These are phyloP conservation scores for Peromyscus maniculatus DNA, from an alignment of 2,113 vertebrate genomes.

Conservation along the genomic window DNA sequence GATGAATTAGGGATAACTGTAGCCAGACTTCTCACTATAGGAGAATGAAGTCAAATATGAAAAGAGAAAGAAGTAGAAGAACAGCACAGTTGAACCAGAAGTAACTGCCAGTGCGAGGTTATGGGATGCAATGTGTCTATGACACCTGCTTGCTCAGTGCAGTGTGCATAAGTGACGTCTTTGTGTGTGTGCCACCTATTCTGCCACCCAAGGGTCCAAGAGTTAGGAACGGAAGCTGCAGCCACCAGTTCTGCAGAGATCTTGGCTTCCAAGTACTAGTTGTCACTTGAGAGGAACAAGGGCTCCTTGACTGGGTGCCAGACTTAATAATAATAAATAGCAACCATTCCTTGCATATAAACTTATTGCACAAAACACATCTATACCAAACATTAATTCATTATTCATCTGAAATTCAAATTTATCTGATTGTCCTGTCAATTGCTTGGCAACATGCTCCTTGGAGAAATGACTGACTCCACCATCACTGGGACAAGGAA, in stretches of 20 bases:
- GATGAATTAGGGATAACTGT: neutral
- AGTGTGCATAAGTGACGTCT: fast-evolving
- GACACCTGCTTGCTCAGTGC: neutral
- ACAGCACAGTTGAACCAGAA: neutral
- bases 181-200: neutral
- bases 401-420: constrained; percentile 55
- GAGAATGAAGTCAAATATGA: neutral
- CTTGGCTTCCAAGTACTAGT: neutral
- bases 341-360: neutral
- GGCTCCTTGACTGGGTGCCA: neutral
- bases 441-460: constrained; percentile 47
- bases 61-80: neutral
- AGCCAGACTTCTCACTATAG: neutral
- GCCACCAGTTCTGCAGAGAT: neutral
- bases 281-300: neutral
- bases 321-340: neutral
- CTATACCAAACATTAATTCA: neutral
- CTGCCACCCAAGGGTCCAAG: neutral
- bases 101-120: neutral
- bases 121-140: neutral
- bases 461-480: constrained; percentile 26
- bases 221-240: neutral
- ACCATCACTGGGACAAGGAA: neutral
- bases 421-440: constrained; percentile 28
- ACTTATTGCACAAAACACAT: neutral